Evolutionary conservation across 2,797 vertebrate species (phyloP).

Genomic region (Benthosema pterotum): DNA sequence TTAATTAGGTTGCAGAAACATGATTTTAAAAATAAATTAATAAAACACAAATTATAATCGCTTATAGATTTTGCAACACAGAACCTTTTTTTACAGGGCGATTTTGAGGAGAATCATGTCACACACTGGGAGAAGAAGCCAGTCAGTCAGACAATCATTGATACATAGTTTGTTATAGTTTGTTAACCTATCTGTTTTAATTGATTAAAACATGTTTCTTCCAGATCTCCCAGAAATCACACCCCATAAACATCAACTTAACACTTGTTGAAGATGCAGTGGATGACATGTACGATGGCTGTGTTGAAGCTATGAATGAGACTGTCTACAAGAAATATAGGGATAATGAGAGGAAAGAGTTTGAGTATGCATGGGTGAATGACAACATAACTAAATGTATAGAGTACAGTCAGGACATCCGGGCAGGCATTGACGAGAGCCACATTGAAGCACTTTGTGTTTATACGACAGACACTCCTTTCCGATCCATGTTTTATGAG

Average conservation of each 20-base stretch:
- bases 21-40: too few relatives aligned
- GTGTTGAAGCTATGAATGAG: not conserved
- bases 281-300: too few relatives aligned
- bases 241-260: not conserved
- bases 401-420: accelerated
- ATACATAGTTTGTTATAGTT: too few relatives aligned
- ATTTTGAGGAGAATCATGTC: too few relatives aligned
- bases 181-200: too few relatives aligned
- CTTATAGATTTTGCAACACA: too few relatives aligned
- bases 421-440: conserved; percentile 1
- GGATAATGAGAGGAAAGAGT: not conserved
- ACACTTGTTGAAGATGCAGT: conserved; percentile 8
- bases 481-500: accelerated
- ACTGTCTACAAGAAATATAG: not conserved
- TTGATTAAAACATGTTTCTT: not conserved
- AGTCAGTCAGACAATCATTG: too few relatives aligned
- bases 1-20: too few relatives aligned
- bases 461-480: conserved; percentile 26
- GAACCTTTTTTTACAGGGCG: too few relatives aligned
- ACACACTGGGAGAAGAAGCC: too few relatives aligned
- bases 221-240: not conserved
- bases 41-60: too few relatives aligned
- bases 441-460: conserved; percentile 35
- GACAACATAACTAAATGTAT: not conserved
- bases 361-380: accelerated